Evolutionary conservation across 2,888 invertebrate species (phyloP).

Genomic region (Sycophila texana): DNA sequence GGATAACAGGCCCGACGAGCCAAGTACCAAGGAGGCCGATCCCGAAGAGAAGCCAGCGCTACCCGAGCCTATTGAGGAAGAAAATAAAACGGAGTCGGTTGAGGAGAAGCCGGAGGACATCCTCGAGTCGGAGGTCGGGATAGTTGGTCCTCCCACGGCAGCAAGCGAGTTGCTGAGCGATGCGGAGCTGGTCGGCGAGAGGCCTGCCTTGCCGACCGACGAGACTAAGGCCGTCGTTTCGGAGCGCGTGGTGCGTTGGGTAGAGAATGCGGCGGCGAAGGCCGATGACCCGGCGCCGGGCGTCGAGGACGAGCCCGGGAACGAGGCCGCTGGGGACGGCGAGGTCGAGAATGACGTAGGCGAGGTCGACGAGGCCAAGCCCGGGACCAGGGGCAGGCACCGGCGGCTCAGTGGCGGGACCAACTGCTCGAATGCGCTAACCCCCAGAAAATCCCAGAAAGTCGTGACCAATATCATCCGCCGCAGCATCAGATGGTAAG

Average conservation of each 20-base stretch:
- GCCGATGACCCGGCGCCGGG: conserved; percentile 52
- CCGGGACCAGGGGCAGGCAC: conserved; percentile 47
- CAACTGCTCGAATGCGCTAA: conserved; percentile 27
- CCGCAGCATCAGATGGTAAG: conserved; percentile 73
- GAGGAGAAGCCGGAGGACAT: conserved; percentile 40
- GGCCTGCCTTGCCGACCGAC: conserved; percentile 66
- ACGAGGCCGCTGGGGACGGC: not conserved
- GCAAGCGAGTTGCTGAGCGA: conserved; percentile 68
- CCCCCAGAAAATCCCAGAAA: conserved; percentile 70
- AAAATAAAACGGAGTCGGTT: not conserved
- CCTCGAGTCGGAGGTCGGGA: conserved; percentile 66
- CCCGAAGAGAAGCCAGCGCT: not conserved
- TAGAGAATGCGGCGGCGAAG: conserved; percentile 74
- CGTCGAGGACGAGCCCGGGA: conserved; percentile 22
- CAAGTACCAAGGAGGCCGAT: not conserved
- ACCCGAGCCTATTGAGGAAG: not conserved
- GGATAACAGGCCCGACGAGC: not conserved
- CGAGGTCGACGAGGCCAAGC: conserved; percentile 32
- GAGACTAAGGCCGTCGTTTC: conserved; percentile 61
- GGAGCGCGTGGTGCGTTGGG: conserved; percentile 75
- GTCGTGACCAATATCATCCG: conserved; percentile 72
- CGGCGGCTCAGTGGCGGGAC: conserved; percentile 48
- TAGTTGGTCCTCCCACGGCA: conserved; percentile 70
- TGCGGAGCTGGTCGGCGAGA: conserved; percentile 65
- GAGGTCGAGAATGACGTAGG: conserved; percentile 31